Conservation (phyloP, 2,113 vertebrate genomes). For the Thinocorus orbignyianus region DNA sequence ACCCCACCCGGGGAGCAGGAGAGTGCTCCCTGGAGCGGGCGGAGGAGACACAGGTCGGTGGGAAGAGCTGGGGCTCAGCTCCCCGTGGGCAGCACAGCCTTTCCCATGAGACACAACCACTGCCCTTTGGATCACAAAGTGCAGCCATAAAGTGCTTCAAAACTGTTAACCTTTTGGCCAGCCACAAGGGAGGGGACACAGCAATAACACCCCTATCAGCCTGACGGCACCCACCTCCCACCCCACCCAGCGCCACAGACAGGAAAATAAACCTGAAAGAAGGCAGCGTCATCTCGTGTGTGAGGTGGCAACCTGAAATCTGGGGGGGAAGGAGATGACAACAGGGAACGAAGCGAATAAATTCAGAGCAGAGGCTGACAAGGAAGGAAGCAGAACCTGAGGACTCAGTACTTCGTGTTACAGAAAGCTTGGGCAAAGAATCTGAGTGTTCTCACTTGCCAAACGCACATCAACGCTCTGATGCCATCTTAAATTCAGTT, state of each 20-base stretch:
- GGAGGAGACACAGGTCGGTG: fast-evolving
- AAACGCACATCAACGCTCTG: not conserved
- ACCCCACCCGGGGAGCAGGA: not conserved
- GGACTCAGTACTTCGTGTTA: not conserved
- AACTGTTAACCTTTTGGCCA: not conserved
- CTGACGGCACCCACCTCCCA: not conserved
- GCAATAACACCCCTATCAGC: fast-evolving
- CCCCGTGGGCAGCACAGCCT: fast-evolving
- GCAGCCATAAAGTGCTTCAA: fast-evolving
- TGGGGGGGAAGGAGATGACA: not conserved
- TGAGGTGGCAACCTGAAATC: not conserved
- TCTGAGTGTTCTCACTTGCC: not conserved
- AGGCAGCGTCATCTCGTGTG: fast-evolving
- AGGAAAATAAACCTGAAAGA: not conserved
- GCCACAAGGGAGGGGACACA: not conserved
- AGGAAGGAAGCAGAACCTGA: not conserved
- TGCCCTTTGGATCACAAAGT: fast-evolving
- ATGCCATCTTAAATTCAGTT: not conserved
- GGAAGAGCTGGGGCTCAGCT: not conserved
- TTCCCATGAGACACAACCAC: not conserved
- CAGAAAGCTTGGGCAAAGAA: not conserved
- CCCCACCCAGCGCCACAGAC: not conserved
- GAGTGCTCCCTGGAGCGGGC: not conserved
- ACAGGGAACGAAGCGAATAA: not conserved
- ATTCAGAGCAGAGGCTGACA: not conserved